Base-by-base conservation (phyloP, 2,888 invertebrate species). In the Eilema griseolum region DNA sequence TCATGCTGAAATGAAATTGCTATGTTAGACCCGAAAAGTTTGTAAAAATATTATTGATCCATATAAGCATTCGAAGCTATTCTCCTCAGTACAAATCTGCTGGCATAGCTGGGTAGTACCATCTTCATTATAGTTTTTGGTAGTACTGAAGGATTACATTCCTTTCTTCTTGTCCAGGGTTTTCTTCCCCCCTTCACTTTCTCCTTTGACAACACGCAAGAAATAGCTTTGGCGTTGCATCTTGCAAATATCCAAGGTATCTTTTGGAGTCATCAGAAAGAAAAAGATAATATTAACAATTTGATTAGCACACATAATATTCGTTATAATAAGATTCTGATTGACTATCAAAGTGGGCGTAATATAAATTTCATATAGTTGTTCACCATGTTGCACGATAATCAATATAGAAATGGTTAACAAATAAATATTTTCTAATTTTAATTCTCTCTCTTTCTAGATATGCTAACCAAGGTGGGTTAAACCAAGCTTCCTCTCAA, bases 401-500 rank as follows among this genome's bases (percentile, higher is more conserved):
- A 16, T 41, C 4, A 20, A 7, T 7, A 1, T 7, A 7, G 0
- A 46, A 46, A 0, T 20, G 7, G 8, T 7, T 1, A 41, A 20
- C n/a, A n/a, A n/a, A 2, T 11, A 3, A 24, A 57, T 24, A 1
- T 0, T 24, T 24, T 24, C 14, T 23, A 2, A 23, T 59, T 14
- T 24, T 4, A 12, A 26, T 59, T 46, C 26, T 7, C 4, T 46
- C 8, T 61, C 14, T 57, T 85, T 84, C n/a, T 80, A 92, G 92
- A 66, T 90, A 87, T 78, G 82, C 86, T 63, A 85, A 86, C 69
- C 87, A 86, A 78, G 85, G 83, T 3, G 82, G 83, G 57, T 73
- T 80, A 28, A 80, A 73, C 62, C 76, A 75, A 73, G 80, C 70
- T 41, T 71, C 76, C 63, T 82, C 83, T n/a, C 83, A 82, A 72